Evolutionary conservation across 2,888 invertebrate species (phyloP), one percentile per base, ranked within the genome.

Genomic region (Sicus ferrugineus): DNA sequence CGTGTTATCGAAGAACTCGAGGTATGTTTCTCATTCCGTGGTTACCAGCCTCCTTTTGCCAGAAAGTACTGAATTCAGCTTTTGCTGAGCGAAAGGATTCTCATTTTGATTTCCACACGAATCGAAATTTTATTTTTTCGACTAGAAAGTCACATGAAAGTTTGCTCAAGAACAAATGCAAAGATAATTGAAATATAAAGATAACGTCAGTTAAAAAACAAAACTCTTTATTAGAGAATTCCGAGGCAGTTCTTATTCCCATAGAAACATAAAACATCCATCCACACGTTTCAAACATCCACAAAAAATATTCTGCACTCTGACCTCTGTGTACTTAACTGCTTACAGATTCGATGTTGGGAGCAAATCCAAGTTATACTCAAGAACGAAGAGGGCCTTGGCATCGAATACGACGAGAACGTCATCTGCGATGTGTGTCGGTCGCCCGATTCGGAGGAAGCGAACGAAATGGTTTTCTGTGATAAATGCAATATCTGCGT

Each of bases 381-480:
- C 78, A 93, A 95, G 84, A 93, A 93, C 73, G 95, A 96, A 86
- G 96, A 96, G 84, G 95, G 95, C 54, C 89, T 97, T 70, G 97
- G 97, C 70, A 97, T 98, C 76, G 98, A 98, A 85, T 98, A 94
- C 85, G 98, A 98, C 84, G 98, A 98, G 86, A 97, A 97, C 87
- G 96, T 98, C 74, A 96, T 98, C 78, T 99, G 99, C 87, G 98
- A 98, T 87, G 97, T 99, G 73, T 99, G 99, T 86, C 90, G 97
- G 81, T 96, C 97, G 86, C 97, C 97, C 67, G 98, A 98, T 86
- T 96, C 96, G 42, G 97, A 98, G 84, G 97, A 97, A 84, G 96
- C 95, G 77, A 98, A 99, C 87, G 97, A 98, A 88, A 98, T 99
- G 97, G 97, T 99, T 76, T 99, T 99, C 88, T 99, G 99, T 88